Conservation (phyloP, 1,140 invertebrate species). For the Drosophila serrata region DNA sequence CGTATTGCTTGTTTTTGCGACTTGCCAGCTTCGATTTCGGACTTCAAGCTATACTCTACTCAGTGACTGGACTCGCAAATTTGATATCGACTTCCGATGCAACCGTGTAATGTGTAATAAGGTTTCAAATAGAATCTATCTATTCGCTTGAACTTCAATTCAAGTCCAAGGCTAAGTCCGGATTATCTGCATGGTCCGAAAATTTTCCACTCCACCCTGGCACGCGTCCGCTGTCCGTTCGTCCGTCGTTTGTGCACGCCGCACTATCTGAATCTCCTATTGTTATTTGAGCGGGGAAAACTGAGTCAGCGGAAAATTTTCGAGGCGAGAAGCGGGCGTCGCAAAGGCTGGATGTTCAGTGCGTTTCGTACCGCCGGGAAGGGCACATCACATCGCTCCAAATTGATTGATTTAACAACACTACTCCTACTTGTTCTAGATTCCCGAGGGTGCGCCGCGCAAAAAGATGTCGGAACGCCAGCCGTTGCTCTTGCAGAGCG, state of each 20-base stretch:
- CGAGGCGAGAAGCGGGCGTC: conserved; percentile 56
- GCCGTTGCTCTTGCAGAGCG: conserved; percentile 81
- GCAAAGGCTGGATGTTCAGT: conserved; percentile 51
- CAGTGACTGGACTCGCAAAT: conserved; percentile 51
- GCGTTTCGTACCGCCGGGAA: conserved; percentile 33
- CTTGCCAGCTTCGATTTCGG: conserved; percentile 32
- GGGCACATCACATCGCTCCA: conserved; percentile 11
- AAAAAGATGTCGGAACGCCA: conserved; percentile 86
- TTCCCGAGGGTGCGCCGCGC: conserved; percentile 55
- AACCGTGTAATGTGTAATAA: conserved; percentile 24
- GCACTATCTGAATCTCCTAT: conserved; percentile 45
- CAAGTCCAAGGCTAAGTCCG: conserved; percentile 53
- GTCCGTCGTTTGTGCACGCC: neutral
- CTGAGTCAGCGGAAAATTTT: conserved; percentile 71
- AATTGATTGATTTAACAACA: conserved; percentile 3
- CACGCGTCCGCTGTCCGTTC: conserved; percentile 21
- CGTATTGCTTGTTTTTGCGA: conserved; percentile 55
- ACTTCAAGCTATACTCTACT: conserved; percentile 50
- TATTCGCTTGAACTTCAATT: conserved; percentile 25
- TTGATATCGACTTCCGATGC: conserved; percentile 55
- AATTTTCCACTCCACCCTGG: conserved; percentile 45
- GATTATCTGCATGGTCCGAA: conserved; percentile 40
- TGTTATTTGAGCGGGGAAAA: conserved; percentile 44
- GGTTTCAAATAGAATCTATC: neutral
- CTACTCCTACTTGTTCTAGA: conserved; percentile 29